Base-by-base conservation (phyloP, 2,113 vertebrate species). In the Myxocyprinus asiaticus region DNA sequence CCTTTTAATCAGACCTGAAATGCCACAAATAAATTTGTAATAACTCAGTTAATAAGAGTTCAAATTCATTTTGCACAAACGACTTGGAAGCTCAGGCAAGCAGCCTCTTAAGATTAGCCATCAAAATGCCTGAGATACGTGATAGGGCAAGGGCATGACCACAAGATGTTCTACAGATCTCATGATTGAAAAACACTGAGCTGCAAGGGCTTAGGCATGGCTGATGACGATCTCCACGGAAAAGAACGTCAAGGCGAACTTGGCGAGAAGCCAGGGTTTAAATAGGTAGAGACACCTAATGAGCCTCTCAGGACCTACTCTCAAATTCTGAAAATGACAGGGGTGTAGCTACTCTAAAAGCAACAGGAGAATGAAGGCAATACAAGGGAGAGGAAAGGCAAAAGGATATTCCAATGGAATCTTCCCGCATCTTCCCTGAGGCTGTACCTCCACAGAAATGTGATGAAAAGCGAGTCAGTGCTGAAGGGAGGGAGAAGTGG, bases 221-320 rank as follows among this genome's bases (percentile, higher is more conserved):
- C 68, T 74, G 48, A 78, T 74, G 69, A 62, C 4, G 10, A 42
- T 71, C 73, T 70, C 11, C n/a, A 47, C 15, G 45, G 53, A 42
- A 43, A 63, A 11, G 33, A 45, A 83, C 71, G 76, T 79, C 77
- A 83, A 56, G 70, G 70, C 14, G 8, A 71, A 17, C 67, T 48
- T 67, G 67, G 73, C 77, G 44, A n/a, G 14, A 65, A 63, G 48
- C 61, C 70, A 45, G n/a, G 66, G 10, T 63, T 78, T 71, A 53
- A 59, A 74, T 10, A 11, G 22, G 58, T 65, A 17, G 33, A 55
- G 9, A 53, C 66, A 50, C 69, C 44, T 80, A 83, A 71, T 71
- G 9, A 68, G 45, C 51, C 82, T 61, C 59, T 1, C 45, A 71
- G 61, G 62, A 65, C 17, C 59, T 47, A 33, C 42, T 45, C 7